These are phyloP conservation scores for Pontoporia blainvillei DNA, from an alignment of 2,113 vertebrate species.

Conservation along the genomic window DNA sequence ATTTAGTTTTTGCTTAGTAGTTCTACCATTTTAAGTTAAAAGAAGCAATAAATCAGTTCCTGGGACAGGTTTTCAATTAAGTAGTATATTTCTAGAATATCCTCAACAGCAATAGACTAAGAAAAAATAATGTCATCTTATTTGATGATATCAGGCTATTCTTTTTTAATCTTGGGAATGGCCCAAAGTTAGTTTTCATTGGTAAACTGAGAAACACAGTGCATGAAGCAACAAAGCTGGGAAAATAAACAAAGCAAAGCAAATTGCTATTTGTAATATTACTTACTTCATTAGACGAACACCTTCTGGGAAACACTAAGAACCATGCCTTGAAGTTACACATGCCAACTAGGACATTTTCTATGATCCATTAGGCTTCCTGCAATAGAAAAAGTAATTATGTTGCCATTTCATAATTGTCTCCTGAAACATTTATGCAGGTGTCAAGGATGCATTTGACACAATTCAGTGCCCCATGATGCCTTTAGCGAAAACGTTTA, in stretches of 20 bases:
- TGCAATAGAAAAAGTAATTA: slow-evolving; percentile 59
- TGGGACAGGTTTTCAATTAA: background rate
- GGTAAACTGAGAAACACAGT: background rate
- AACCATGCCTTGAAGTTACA: slow-evolving; percentile 16
- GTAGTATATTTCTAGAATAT: background rate
- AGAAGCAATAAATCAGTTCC: slow-evolving; percentile 26
- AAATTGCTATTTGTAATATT: slow-evolving; percentile 11
- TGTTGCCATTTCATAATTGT: slow-evolving; percentile 55
- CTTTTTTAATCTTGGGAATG: background rate
- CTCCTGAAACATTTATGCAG: slow-evolving; percentile 24
- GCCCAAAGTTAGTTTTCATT: background rate
- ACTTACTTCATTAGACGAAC: slow-evolving; percentile 48
- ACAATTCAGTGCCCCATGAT: slow-evolving; percentile 37
- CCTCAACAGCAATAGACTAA: background rate
- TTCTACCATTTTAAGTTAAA: slow-evolving; percentile 15
- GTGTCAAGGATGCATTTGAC: slow-evolving; percentile 42
- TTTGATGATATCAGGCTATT: background rate
- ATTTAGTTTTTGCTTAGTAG: background rate
- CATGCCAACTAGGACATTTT: slow-evolving; percentile 38
- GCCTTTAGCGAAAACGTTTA: slow-evolving; percentile 31
- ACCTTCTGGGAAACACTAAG: slow-evolving; percentile 33
- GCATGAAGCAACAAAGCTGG: background rate
- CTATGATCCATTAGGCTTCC: slow-evolving; percentile 48
- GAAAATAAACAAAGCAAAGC: slow-evolving; percentile 32
- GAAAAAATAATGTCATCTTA: slow-evolving; percentile 11